Evolutionary conservation across 2,797 vertebrate species (phyloP), one percentile per base, ranked within the genome.

Genomic region (Vultur gryphus): DNA sequence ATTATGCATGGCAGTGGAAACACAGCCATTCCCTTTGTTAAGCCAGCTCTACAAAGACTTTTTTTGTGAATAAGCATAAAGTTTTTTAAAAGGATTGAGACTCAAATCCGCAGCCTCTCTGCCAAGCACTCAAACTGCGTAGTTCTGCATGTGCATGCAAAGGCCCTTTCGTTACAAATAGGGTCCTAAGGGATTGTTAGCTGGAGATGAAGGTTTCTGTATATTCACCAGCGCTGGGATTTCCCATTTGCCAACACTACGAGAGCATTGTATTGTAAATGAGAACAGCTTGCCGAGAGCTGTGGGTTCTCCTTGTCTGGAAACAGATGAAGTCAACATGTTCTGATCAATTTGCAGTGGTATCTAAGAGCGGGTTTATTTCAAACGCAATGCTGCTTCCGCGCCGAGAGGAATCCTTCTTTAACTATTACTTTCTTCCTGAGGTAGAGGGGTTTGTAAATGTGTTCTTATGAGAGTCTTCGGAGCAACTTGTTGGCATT

Each of bases 261-360:
- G 54, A 72, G 67, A 57, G 48, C 69, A 29, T 52, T 90, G 87
- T 76, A 25, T 84, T 75, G 46, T 37, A 91, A 89, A 71, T 52
- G 93, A 91, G 82, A 90, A 71, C 82, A 87, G 77, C 91, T 96
- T 90, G 78, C 79, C 29, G 28, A n/a, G 77, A 67, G 72, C 73
- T 25, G 35, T 21, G 37, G 39, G 16, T 62, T 90, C 81, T 64
- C 95, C 82, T 95, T 77, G 49, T 67, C 81, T 87, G 87, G 85
- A 66, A 94, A 72, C 57, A 73, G 65, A 88, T 55, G 75, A 77
- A 67, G n/a, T 65, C 64, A 75, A 26, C 35, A 5, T 13, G 43
- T 79, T 96, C 66, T 62, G 89, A 85, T 86, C 6, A 79, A 78
- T 89, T 24, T 61, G 70, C 82, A 55, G 11, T 6, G 43, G 18